A percentile compares a stretch with the other conserved stretches of the same genome.
Conservation (phyloP, 1,140 invertebrate species). For the Lutraria rhynchaena region DNA sequence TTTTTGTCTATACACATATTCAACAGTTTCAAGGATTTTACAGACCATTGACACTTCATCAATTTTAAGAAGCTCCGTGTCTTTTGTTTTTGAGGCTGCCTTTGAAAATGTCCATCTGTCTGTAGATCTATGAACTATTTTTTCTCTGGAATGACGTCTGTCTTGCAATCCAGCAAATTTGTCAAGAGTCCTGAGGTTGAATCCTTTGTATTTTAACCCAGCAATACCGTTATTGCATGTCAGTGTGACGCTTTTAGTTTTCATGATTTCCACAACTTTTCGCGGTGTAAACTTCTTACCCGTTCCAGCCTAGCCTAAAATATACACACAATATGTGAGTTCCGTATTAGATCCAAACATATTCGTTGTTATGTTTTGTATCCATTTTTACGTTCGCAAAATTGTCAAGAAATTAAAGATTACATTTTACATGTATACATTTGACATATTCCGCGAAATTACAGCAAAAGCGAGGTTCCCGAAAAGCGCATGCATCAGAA, state of each 20-base stretch:
- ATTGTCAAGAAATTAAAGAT: too few relatives aligned
- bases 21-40: constrained; percentile 27
- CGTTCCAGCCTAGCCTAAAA: too few relatives aligned
- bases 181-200: constrained; percentile 17
- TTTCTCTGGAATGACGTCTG: not conserved
- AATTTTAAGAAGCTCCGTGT: constrained; percentile 28
- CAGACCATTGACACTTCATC: constrained; percentile 62
- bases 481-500: too few relatives aligned
- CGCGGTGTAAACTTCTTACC: too few relatives aligned
- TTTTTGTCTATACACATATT: constrained; percentile 45
- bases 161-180: constrained; percentile 42
- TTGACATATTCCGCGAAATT: too few relatives aligned
- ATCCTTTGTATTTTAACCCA: not conserved
- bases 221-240: constrained; percentile 49
- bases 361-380: too few relatives aligned
- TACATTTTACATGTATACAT: too few relatives aligned
- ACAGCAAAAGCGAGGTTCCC: too few relatives aligned
- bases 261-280: too few relatives aligned
- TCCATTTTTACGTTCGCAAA: too few relatives aligned
- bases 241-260: constrained; percentile 10
- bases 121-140: constrained; percentile 1
- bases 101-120: not conserved
- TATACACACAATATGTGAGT: too few relatives aligned
- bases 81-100: not conserved
- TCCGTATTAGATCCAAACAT: too few relatives aligned